Conservation (phyloP, 2,113 vertebrate species). For the Grammomys dolichurus region DNA sequence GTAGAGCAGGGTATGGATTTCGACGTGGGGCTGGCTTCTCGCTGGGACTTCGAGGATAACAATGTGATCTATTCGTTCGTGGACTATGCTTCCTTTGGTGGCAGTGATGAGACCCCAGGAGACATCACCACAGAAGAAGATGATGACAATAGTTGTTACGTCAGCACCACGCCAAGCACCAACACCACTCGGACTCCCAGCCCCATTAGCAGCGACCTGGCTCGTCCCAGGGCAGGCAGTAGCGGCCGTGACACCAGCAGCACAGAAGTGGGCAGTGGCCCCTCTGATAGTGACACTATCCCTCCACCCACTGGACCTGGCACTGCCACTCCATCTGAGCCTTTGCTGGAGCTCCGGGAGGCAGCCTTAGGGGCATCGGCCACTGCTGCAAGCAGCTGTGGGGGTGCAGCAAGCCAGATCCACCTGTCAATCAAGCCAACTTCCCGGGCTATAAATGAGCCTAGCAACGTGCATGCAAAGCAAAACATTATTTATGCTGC, state of each 20-base stretch:
- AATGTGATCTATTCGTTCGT: slow-evolving; percentile 94
- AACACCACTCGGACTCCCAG: slow-evolving; percentile 72
- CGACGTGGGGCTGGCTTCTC: slow-evolving; percentile 89
- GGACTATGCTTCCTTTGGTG: slow-evolving; percentile 92
- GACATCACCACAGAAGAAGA: slow-evolving; percentile 83
- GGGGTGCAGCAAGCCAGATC: slow-evolving; percentile 91
- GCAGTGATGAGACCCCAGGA: slow-evolving; percentile 88
- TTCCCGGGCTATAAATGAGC: slow-evolving; percentile 96
- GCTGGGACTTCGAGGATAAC: slow-evolving; percentile 93
- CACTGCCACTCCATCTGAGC: slow-evolving; percentile 46
- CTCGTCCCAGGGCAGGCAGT: slow-evolving; percentile 69
- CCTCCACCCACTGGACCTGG: slow-evolving; percentile 87
- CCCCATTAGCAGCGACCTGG: slow-evolving; percentile 73
- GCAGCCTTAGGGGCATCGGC: slow-evolving; percentile 38
- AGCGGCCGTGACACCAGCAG: slow-evolving; percentile 83
- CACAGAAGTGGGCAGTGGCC: slow-evolving; percentile 89
- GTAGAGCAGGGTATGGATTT: slow-evolving; percentile 93
- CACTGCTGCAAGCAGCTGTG: slow-evolving; percentile 76
- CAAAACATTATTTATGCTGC: slow-evolving; percentile 89
- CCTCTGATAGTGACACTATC: slow-evolving; percentile 88
- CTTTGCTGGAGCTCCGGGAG: slow-evolving; percentile 59
- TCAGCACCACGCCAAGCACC: slow-evolving; percentile 88
- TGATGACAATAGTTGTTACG: slow-evolving; percentile 87
- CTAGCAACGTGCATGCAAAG: slow-evolving; percentile 88
- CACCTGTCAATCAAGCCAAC: slow-evolving; percentile 96